phyloP scores from a whole-genome alignment of 2,888 invertebrate genomes.

The Punctoribates punctum region DNA sequence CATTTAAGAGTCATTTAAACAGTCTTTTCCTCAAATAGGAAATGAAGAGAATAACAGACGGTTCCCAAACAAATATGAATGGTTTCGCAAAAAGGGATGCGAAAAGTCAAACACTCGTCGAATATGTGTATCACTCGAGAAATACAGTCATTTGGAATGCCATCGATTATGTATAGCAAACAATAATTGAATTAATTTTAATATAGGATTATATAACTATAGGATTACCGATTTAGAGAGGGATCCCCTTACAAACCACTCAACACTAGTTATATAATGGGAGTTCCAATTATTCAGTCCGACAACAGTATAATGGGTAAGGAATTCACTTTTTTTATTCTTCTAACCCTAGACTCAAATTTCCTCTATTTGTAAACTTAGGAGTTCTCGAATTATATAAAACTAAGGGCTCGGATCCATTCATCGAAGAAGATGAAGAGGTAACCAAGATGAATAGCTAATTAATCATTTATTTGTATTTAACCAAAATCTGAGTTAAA shows the following conservation, averaged over 20 bases:
- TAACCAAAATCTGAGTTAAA: no score
- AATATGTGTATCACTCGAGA: neutral
- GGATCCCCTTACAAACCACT: neutral
- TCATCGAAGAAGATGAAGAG: slow-evolving; percentile 10
- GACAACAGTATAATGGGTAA: slow-evolving; percentile 11
- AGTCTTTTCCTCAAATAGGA: neutral
- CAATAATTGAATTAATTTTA: neutral
- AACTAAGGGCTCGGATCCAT: neutral
- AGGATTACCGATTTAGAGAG: slow-evolving; percentile 8
- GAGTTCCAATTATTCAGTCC: neutral
- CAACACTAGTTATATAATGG: neutral
- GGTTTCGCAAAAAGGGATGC: neutral
- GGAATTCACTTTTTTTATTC: neutral
- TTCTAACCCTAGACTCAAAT: no score
- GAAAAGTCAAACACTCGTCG: neutral
- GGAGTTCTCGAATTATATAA: slow-evolving; percentile 25
- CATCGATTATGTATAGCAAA: neutral
- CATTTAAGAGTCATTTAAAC: no score
- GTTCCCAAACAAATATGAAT: slow-evolving; percentile 6
- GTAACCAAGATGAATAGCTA: neutral
- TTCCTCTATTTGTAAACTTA: neutral
- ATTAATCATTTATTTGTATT: no score
- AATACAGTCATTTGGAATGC: slow-evolving; percentile 2
- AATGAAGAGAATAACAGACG: slow-evolving; percentile 1
- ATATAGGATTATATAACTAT: neutral